phyloP scores from a whole-genome alignment of 2,888 invertebrate genomes.

The Mycalesis mineus region DNA sequence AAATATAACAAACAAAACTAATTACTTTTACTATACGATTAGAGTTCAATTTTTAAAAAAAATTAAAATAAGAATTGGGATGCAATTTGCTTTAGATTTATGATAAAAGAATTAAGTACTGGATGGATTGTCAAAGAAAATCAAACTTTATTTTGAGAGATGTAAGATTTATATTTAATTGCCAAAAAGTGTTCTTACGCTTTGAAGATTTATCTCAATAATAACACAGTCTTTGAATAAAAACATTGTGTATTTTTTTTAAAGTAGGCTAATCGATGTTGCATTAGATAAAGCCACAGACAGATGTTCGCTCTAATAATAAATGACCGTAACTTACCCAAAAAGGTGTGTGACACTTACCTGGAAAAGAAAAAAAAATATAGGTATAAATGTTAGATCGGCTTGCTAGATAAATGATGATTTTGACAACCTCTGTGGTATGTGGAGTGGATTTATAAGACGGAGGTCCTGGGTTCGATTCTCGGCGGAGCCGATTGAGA shows the following conservation, averaged over 20 bases:
- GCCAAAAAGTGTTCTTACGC: background rate
- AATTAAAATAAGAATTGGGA: background rate
- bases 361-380: conserved; percentile 27
- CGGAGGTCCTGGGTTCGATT: too few relatives aligned
- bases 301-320: conserved; percentile 24
- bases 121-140: background rate
- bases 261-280: conserved; percentile 8
- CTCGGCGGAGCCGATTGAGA: too few relatives aligned
- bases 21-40: background rate
- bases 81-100: background rate
- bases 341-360: conserved; percentile 23
- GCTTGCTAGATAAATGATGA: too few relatives aligned
- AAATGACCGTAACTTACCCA: conserved; percentile 17
- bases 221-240: too few relatives aligned
- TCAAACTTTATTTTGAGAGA: background rate
- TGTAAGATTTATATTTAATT: background rate
- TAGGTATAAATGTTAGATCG: too few relatives aligned
- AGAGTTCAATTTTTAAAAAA: background rate
- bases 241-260: too few relatives aligned
- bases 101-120: background rate
- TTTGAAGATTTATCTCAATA: too few relatives aligned
- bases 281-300: conserved; percentile 14
- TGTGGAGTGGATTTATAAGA: too few relatives aligned
- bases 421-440: too few relatives aligned
- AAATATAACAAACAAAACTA: conserved; percentile 2